Conservation (phyloP, 2,888 invertebrate genomes). For the Encarsia formosa region DNA sequence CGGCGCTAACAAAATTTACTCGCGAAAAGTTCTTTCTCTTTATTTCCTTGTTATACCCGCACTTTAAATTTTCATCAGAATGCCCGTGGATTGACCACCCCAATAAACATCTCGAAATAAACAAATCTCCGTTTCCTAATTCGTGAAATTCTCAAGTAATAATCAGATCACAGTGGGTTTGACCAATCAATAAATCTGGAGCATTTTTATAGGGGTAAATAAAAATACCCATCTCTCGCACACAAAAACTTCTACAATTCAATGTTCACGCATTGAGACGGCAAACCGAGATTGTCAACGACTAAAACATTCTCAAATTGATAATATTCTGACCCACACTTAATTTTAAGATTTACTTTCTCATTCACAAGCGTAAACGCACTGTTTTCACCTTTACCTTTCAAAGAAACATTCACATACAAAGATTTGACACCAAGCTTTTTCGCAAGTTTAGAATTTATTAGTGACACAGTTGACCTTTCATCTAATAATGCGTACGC, state of each 20-base stretch:
- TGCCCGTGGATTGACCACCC: conserved; percentile 5
- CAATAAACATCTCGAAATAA: background rate
- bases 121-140: background rate
- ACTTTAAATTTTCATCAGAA: background rate
- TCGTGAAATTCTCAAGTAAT: background rate
- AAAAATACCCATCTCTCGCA: background rate
- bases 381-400: background rate
- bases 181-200: conserved; percentile 3
- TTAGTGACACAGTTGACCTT: background rate
- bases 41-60: too few species aligned
- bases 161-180: background rate
- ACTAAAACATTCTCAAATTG: background rate
- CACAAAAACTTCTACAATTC: background rate
- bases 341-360: background rate
- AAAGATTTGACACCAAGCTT: background rate
- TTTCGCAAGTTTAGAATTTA: background rate
- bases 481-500: background rate
- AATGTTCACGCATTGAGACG: background rate
- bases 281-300: background rate
- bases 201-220: background rate
- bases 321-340: background rate
- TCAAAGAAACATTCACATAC: background rate
- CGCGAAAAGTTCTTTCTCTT: too few species aligned
- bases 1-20: too few species aligned
- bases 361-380: background rate